Evolutionary conservation across 2,888 invertebrate species (phyloP).

Genomic region (Sminthurinus aureus): DNA sequence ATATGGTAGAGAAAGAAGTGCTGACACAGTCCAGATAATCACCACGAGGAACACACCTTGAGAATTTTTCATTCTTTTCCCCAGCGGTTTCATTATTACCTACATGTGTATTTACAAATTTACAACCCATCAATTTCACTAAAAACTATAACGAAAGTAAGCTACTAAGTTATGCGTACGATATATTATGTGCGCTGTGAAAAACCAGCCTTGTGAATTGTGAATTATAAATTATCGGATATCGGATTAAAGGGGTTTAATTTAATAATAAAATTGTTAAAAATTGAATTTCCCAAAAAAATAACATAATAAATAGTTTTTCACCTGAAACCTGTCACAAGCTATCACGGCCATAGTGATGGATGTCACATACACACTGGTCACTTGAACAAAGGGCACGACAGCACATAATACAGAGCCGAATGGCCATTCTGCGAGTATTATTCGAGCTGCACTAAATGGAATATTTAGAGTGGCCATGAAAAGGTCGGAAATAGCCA

Average conservation of each 20-base stretch:
- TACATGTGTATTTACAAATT: slow-evolving; percentile 34
- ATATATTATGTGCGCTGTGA: too few relatives aligned
- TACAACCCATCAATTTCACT: background rate
- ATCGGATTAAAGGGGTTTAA: too few relatives aligned
- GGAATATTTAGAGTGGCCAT: slow-evolving; percentile 63
- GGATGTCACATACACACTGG: slow-evolving; percentile 64
- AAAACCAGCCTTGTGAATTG: too few relatives aligned
- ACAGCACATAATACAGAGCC: slow-evolving; percentile 64
- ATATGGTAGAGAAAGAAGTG: slow-evolving; percentile 63
- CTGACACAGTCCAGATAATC: slow-evolving; percentile 62
- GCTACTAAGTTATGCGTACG: too few relatives aligned
- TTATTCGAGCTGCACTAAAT: slow-evolving; percentile 63
- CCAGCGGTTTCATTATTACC: slow-evolving; percentile 64
- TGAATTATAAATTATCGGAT: too few relatives aligned
- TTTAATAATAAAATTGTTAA: too few relatives aligned
- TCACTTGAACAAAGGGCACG: slow-evolving; percentile 64
- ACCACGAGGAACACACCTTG: slow-evolving; percentile 62
- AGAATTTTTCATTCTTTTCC: slow-evolving; percentile 62
- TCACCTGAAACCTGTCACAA: slow-evolving; percentile 63
- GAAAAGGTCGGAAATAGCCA: slow-evolving; percentile 65
- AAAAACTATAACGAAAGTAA: background rate
- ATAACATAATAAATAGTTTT: background rate
- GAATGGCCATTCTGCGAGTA: slow-evolving; percentile 65
- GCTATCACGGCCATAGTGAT: slow-evolving; percentile 65
- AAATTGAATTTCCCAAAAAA: too few relatives aligned